phyloP scores from a whole-genome alignment of 1,140 invertebrate genomes.

The Drosophila sp. region DNA sequence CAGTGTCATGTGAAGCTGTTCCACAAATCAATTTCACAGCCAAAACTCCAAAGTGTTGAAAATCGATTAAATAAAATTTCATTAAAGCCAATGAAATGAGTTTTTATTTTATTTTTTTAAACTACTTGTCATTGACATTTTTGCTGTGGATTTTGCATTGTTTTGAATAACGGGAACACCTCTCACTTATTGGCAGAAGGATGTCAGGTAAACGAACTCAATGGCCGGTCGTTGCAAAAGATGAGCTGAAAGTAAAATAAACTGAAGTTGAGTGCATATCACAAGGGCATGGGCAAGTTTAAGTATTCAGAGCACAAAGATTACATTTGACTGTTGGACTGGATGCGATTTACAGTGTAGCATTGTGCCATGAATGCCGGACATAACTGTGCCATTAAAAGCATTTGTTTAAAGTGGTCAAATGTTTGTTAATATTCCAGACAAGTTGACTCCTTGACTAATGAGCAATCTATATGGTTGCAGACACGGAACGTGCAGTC shows the following conservation, averaged over 20 bases:
- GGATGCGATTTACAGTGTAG: constrained; percentile 3
- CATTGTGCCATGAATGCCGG: background rate
- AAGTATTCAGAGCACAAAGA: constrained; percentile 41
- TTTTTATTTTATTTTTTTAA: no score
- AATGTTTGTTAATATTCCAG: constrained; percentile 41
- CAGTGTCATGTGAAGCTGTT: constrained; percentile 40
- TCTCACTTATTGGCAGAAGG: background rate
- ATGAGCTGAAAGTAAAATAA: constrained; percentile 76
- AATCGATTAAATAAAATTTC: no score
- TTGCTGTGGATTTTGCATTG: no score
- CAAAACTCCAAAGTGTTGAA: background rate
- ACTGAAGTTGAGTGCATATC: constrained; percentile 68
- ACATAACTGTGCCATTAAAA: background rate
- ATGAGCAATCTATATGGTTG: background rate
- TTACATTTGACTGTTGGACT: constrained; percentile 26
- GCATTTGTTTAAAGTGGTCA: constrained; percentile 35
- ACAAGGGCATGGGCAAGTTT: constrained; percentile 22
- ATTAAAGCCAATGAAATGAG: no score
- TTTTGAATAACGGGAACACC: no score
- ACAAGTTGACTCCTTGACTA: constrained; percentile 13
- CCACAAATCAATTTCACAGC: constrained; percentile 33
- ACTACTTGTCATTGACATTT: no score
- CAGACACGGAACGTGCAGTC: constrained; percentile 11
- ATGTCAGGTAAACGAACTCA: constrained; percentile 67
- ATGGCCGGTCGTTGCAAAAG: constrained; percentile 50